These are phyloP conservation scores for Connochaetes taurinus DNA, from an alignment of 2,113 vertebrate genomes.

Conservation along the genomic window DNA sequence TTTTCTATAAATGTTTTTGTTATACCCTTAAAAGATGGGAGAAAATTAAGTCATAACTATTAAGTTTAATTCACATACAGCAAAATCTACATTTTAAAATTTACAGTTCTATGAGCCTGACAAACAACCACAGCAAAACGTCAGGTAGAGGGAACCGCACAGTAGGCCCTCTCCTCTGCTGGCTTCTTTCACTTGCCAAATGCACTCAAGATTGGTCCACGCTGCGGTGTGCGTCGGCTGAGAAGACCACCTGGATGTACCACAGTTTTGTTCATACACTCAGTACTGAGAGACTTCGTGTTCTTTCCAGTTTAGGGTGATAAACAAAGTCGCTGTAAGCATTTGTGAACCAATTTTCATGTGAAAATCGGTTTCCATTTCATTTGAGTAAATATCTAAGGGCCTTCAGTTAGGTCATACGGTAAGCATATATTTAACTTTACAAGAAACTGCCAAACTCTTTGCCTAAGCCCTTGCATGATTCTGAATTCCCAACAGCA, in stretches of 20 bases:
- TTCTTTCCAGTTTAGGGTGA: neutral
- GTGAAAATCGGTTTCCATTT: neutral
- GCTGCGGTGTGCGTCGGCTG: neutral
- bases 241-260: neutral
- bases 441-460: neutral
- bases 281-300: neutral
- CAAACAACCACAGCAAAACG: neutral
- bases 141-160: neutral
- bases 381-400: neutral
- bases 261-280: neutral
- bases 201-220: neutral
- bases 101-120: neutral
- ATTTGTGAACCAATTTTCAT: neutral
- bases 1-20: neutral
- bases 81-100: neutral
- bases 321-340: neutral
- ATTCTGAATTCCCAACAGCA: neutral
- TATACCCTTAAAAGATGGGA: neutral
- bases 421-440: neutral
- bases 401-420: neutral
- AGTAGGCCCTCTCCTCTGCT: neutral
- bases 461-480: neutral
- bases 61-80: neutral
- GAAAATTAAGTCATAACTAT: neutral
- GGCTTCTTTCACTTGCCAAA: neutral